Conservation (phyloP, 2,797 vertebrate genomes). For the Karalla daura region DNA sequence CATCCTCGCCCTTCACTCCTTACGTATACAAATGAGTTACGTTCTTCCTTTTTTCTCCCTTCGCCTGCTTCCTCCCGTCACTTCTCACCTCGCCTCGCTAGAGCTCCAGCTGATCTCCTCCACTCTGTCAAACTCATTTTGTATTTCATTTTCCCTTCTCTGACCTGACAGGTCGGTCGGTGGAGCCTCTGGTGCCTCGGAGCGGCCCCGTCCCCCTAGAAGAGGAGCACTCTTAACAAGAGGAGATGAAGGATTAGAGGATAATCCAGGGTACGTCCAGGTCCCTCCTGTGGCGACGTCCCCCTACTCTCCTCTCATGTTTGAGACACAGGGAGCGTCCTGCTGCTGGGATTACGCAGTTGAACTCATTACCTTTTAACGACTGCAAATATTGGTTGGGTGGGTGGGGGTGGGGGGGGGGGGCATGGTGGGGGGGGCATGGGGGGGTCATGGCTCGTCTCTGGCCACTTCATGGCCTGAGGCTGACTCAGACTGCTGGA, state of each 20-base stretch:
- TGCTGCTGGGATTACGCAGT: slow-evolving; percentile 61
- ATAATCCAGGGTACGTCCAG: slow-evolving; percentile 76
- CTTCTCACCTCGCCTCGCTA: slow-evolving; percentile 11
- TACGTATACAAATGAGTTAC: slow-evolving; percentile 15
- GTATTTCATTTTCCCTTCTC: slow-evolving; percentile 21
- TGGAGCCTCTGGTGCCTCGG: too few species aligned
- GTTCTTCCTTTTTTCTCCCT: not conserved
- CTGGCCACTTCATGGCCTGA: slow-evolving; percentile 15
- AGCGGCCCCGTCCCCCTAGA: too few species aligned
- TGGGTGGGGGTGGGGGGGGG: too few species aligned
- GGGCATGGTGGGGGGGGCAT: too few species aligned
- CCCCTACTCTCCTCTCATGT: slow-evolving; percentile 30
- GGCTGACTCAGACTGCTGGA: slow-evolving; percentile 16
- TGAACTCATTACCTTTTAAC: slow-evolving; percentile 52
- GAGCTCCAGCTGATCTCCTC: slow-evolving; percentile 5
- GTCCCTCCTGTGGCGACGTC: slow-evolving; percentile 50
- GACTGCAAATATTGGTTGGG: slow-evolving; percentile 13
- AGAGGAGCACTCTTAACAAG: slow-evolving; percentile 25
- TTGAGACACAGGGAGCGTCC: slow-evolving; percentile 34
- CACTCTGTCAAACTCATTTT: slow-evolving; percentile 4
- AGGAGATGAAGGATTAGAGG: slow-evolving; percentile 73
- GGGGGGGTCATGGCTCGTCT: too few species aligned
- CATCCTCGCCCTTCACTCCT: slow-evolving; percentile 10
- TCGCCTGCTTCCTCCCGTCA: slow-evolving; percentile 4
- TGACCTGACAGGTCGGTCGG: too few species aligned